Percentiles rank a stretch among this genome's conserved stretches.
Conservation (phyloP, 2,888 invertebrate genomes). For the Epistrophe grossulariae region DNA sequence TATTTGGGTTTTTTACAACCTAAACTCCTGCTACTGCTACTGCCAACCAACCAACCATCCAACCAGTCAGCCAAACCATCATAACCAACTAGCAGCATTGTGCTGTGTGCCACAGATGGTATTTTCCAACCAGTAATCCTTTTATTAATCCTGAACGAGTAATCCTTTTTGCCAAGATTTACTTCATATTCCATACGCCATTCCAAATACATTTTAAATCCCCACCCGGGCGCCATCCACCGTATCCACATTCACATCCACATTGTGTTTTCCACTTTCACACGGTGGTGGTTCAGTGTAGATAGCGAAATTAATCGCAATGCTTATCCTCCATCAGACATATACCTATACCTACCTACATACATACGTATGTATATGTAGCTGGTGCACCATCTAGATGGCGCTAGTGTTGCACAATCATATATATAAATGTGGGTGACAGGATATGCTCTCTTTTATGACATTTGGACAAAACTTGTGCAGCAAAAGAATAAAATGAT, state of each 20-base stretch:
- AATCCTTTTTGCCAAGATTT: conserved; percentile 75
- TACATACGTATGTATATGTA: neutral
- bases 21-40: conserved; percentile 18
- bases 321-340: neutral
- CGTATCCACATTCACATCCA: conserved; percentile 17
- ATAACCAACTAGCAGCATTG: conserved; percentile 31
- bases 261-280: conserved; percentile 39
- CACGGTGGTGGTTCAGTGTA: conserved; percentile 62
- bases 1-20: conserved; percentile 21
- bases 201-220: conserved; percentile 4
- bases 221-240: neutral
- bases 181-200: conserved; percentile 58
- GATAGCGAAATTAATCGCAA: conserved; percentile 68
- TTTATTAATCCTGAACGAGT: conserved; percentile 74
- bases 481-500: conserved; percentile 42
- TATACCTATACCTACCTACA: neutral
- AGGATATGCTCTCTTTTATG: conserved; percentile 2
- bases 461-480: neutral
- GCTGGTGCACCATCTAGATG: conserved; percentile 20
- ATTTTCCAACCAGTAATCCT: conserved; percentile 73
- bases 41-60: neutral
- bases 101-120: conserved; percentile 73
- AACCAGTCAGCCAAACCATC: conserved; percentile 6
- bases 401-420: conserved; percentile 30
- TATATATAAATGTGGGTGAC: conserved; percentile 44